Base-by-base conservation (phyloP, 2,113 vertebrate species). In the Phaetusa simplex region DNA sequence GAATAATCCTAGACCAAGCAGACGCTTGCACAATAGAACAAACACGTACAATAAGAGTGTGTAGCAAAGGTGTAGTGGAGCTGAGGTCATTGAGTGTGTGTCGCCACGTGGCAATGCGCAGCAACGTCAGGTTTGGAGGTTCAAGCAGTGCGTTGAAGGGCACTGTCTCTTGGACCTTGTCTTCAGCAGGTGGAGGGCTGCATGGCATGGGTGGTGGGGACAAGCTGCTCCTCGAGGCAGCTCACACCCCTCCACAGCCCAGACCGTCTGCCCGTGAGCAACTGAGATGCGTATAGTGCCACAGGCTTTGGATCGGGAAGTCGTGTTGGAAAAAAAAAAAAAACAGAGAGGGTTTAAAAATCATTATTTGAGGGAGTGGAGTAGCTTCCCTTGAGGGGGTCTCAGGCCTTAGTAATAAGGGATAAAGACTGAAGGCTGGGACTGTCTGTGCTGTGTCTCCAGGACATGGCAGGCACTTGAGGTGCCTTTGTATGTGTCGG, bases 21-120 rank as follows among this genome's bases (percentile, higher is more conserved):
- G 86, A 38, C 38, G 8, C 8, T 86, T 73, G 72, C 81, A 65
- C 77, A 69, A 81, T 0, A 56, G 18, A 27, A 55, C 21, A 1
- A 7, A 13, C 21, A 19, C 0, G 11, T 14, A 10, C 34, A 43
- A 8, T 7, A 62, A 17, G 67, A 38, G 8, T 49, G 21, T 5
- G 14, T 5, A 6, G 26, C 15, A 15, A 52, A 55, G 42, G 66
- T 18, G 27, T 22, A 18, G 55, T 8, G 47, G 59, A 34, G 70
- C 71, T 40, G 92, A 88, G 78, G 73, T 66, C 85, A 72, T 3
- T 0, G 2, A 43, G 91, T 10, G 11, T 30, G 53, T 47, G 81
- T 73, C 1, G 2, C 52, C 82, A 20, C 0, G 1, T 12, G 62
- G 82, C 61, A 34, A 14, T 3, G 23, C 6, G 8, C 45, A 14